These are phyloP conservation scores for Pseudochromis fuscus DNA, from an alignment of 2,797 vertebrate genomes.

Conservation along the genomic window DNA sequence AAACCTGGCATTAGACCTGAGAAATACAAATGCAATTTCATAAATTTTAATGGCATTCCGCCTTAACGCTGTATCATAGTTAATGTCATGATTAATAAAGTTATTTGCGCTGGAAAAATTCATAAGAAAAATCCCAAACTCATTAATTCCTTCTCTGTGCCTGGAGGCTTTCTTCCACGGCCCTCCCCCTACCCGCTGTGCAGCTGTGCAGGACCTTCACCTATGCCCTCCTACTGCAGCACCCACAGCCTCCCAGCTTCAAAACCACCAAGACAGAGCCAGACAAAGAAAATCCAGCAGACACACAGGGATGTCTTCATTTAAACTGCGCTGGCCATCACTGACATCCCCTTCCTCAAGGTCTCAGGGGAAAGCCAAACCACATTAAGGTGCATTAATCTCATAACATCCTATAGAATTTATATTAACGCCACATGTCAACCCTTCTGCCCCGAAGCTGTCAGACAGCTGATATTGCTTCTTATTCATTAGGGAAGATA, in stretches of 20 bases:
- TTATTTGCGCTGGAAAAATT: constrained; percentile 33
- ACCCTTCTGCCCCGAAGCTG: constrained; percentile 45
- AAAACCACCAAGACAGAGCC: constrained; percentile 47
- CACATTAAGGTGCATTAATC: constrained; percentile 65
- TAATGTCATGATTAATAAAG: constrained; percentile 38
- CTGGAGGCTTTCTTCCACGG: constrained; percentile 56
- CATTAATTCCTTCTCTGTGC: constrained; percentile 65
- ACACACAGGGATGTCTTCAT: constrained; percentile 42
- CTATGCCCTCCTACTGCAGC: constrained; percentile 72
- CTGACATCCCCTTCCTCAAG: constrained; percentile 41
- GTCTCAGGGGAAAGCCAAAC: constrained; percentile 54
- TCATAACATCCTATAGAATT: constrained; percentile 57
- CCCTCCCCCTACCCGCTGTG: constrained; percentile 55
- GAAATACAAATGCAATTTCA: constrained; percentile 15
- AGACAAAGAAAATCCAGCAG: constrained; percentile 65
- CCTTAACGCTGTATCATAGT: constrained; percentile 7
- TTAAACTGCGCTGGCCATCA: constrained; percentile 30
- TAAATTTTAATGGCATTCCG: constrained; percentile 22
- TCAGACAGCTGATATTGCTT: constrained; percentile 39
- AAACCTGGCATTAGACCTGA: constrained; percentile 23
- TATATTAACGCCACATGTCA: constrained; percentile 56
- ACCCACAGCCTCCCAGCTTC: constrained; percentile 49
- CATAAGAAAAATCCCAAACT: constrained; percentile 42
- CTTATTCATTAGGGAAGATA: constrained; percentile 33
- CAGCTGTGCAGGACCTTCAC: constrained; percentile 82